Evolutionary conservation across 2,113 vertebrate genomes (phyloP).

Genomic region (Pagrus major): DNA sequence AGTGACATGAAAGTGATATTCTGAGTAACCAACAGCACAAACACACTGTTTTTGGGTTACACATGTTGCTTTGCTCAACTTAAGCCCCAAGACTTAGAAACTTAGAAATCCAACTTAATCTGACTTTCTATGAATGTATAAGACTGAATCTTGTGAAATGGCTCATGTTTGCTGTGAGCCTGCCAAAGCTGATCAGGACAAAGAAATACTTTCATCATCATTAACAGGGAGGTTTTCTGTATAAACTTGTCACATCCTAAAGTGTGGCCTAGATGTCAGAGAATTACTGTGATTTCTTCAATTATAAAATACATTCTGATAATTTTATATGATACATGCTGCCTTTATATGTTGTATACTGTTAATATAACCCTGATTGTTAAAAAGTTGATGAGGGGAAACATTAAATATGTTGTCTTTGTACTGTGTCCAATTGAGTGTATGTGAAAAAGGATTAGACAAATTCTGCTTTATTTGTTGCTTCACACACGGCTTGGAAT

Average conservation of each 20-base stretch:
- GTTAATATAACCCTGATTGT: too few species aligned
- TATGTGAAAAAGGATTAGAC: too few species aligned
- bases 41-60: not conserved
- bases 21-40: not conserved
- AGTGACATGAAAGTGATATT: too few species aligned
- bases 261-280: not conserved
- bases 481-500: too few species aligned
- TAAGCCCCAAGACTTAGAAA: too few species aligned
- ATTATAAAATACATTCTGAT: not conserved
- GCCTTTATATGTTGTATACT: not conserved
- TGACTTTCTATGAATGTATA: conserved; percentile 15
- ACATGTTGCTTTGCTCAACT: too few species aligned
- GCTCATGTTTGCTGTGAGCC: not conserved
- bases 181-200: conserved; percentile 14
- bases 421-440: too few species aligned
- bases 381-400: too few species aligned
- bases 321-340: not conserved
- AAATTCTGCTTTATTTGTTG: too few species aligned
- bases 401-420: too few species aligned
- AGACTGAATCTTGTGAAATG: conserved; percentile 17
- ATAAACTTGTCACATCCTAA: not conserved
- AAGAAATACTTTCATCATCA: not conserved
- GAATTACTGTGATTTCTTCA: not conserved
- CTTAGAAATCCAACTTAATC: conserved; percentile 13
- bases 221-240: not conserved